Evolutionary conservation across 2,797 vertebrate species (phyloP), one percentile per base, ranked within the genome.

Genomic region (Mus spretus): DNA sequence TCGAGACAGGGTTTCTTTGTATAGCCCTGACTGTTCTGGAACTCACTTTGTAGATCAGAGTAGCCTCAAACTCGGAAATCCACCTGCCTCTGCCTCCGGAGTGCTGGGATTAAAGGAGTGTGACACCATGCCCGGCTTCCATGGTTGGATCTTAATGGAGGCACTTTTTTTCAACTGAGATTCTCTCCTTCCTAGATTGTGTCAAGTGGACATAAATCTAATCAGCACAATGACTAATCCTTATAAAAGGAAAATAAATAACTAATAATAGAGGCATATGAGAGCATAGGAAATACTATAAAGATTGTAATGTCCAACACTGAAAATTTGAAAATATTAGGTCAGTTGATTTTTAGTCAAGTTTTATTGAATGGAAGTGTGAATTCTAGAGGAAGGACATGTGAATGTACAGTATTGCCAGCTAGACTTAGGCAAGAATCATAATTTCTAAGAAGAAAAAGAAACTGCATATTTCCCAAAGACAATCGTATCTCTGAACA

Each of bases 401-500:
- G 24, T 84, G 44, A 95, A 95, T 81, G 74, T 4, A 26, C 57
- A 93, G 20, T 84, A 86, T 59, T 93, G 61, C 47, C 84, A 81
- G 74, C 67, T 44, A 88, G 61, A 91, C 12, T 61, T 24, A 67
- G 12, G 7, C 87, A 90, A 44, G 50, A 93, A 83, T 63, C 3
- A 1, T 40, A 37, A 79, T 65, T 80, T 89, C 55, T 34, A 95
- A 28, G 12, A 89, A 10, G 63, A 95, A 50, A 50, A 12, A 93
- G 26, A 72, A 96, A 63, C 40, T 50, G 28, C 2, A 15, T 47
- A 50, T 93, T 80, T 92, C 86, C 59, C 12, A 59, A 95, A 20
- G 5, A 34, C 57, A 90, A 79, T 3, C 22, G 31, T 65, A 17
- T 91, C 96, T 92, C 67, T 90, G 86, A 93, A 97, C 90, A 92